Evolutionary conservation across 2,797 vertebrate species (phyloP).

Genomic region (Streptopelia turtur): DNA sequence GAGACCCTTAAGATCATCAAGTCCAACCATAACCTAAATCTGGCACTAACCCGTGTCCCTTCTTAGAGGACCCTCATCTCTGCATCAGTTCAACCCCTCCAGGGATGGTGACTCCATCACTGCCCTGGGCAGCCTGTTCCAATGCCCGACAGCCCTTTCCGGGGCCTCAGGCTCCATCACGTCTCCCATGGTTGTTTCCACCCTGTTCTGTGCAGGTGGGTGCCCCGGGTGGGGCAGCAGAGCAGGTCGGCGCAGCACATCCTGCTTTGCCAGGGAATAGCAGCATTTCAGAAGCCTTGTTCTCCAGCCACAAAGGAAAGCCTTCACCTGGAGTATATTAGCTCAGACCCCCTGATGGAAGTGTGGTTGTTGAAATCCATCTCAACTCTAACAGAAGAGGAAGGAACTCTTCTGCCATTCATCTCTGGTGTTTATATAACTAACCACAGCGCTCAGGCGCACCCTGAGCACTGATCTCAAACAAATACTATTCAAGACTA

Average conservation of each 20-base stretch:
- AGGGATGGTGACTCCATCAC: too few species aligned
- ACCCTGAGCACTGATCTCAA: neutral
- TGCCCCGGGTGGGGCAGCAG: neutral
- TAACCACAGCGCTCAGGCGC: neutral
- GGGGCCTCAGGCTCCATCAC: fast-evolving
- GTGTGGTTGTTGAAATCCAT: neutral
- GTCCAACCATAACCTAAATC: too few species aligned
- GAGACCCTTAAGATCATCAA: too few species aligned
- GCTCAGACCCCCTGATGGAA: slow-evolving; percentile 28
- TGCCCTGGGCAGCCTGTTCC: too few species aligned
- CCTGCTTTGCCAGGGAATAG: neutral
- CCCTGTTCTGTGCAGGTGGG: neutral
- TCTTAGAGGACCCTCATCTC: too few species aligned
- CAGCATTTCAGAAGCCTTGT: neutral
- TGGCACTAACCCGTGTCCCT: too few species aligned
- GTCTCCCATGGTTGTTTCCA: neutral
- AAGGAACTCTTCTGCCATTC: neutral
- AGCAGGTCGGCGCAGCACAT: neutral
- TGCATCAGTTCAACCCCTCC: too few species aligned
- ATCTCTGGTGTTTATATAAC: neutral
- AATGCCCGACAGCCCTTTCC: too few species aligned
- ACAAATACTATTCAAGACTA: neutral
- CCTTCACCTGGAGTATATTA: neutral
- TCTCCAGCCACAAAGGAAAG: neutral
- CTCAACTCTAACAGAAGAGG: neutral